Evolutionary conservation across 2,113 vertebrate genomes (phyloP).

Genomic region (Heterotis niloticus): DNA sequence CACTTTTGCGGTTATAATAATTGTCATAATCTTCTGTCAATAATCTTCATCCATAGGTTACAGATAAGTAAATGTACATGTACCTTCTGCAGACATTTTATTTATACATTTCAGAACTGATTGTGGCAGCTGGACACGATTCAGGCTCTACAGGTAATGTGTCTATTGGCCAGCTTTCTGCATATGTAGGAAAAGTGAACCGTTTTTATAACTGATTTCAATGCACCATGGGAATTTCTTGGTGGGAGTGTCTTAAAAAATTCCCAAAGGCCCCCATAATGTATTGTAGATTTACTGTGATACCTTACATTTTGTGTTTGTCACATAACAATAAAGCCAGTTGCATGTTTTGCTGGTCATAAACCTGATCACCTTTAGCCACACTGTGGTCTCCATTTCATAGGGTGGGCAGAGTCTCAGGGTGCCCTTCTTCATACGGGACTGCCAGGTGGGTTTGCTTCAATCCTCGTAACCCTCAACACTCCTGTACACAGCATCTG

Average conservation of each 20-base stretch:
- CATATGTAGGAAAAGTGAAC: not conserved
- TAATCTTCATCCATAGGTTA: not conserved
- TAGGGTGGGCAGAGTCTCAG: slow-evolving; percentile 33
- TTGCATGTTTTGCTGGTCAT: too few species aligned
- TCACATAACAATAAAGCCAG: too few species aligned
- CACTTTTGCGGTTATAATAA: too few species aligned
- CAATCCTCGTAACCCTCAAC: not conserved
- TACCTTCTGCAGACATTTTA: not conserved
- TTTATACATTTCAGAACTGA: slow-evolving; percentile 38
- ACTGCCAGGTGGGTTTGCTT: slow-evolving; percentile 35
- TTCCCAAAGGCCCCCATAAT: too few species aligned
- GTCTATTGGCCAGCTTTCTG: not conserved
- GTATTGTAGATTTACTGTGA: not conserved
- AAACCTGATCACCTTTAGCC: not conserved
- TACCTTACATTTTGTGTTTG: not conserved
- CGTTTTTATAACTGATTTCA: not conserved
- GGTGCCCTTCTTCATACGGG: slow-evolving; percentile 35
- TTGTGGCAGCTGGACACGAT: slow-evolving; percentile 33
- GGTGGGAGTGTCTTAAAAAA: not conserved
- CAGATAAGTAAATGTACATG: not conserved
- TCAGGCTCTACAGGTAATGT: slow-evolving; percentile 53
- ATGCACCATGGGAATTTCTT: not conserved
- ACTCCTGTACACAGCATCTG: not conserved
- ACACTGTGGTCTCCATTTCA: slow-evolving; percentile 12
- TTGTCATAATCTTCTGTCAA: too few species aligned